These are phyloP conservation scores for Agrochola lychnidis DNA, from an alignment of 2,888 invertebrate species.

Conservation along the genomic window DNA sequence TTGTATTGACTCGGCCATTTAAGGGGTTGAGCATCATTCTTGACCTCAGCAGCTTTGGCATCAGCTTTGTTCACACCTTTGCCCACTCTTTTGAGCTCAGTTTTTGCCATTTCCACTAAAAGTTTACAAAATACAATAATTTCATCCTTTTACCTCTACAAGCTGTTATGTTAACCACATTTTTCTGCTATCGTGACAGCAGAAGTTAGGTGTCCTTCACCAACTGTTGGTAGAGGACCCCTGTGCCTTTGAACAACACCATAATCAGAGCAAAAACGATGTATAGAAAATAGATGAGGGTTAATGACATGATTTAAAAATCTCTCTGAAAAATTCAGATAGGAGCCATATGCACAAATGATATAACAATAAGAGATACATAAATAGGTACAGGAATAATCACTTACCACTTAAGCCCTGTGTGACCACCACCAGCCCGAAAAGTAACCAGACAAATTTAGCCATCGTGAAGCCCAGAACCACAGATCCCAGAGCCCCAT, in stretches of 20 bases:
- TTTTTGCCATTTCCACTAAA: constrained; percentile 51
- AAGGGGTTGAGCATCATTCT: constrained; percentile 34
- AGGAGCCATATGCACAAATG: not conserved
- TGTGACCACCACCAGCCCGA: constrained; percentile 49
- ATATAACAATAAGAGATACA: not conserved
- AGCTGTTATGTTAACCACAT: too few relatives aligned
- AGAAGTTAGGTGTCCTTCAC: too few relatives aligned
- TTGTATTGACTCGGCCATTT: constrained; percentile 75
- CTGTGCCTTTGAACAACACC: too few relatives aligned
- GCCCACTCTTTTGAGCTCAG: not conserved
- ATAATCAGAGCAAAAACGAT: too few relatives aligned
- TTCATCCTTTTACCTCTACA: too few relatives aligned
- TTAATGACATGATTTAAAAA: too few relatives aligned
- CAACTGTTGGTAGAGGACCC: too few relatives aligned
- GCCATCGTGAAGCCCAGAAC: constrained; percentile 51
- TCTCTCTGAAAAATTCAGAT: not conserved
- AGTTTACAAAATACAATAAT: constrained; percentile 4
- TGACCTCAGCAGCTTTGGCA: not conserved
- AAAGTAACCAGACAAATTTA: constrained; percentile 56
- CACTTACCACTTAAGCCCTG: constrained; percentile 62
- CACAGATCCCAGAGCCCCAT: constrained; percentile 30
- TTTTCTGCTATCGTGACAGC: not conserved
- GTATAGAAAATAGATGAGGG: too few relatives aligned
- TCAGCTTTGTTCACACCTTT: constrained; percentile 10
- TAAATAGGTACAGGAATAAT: not conserved